Percentiles rank a stretch among this genome's conserved stretches.
These are phyloP conservation scores for Datnioides undecimradiatus DNA, from an alignment of 2,113 vertebrate species.

Conservation along the genomic window DNA sequence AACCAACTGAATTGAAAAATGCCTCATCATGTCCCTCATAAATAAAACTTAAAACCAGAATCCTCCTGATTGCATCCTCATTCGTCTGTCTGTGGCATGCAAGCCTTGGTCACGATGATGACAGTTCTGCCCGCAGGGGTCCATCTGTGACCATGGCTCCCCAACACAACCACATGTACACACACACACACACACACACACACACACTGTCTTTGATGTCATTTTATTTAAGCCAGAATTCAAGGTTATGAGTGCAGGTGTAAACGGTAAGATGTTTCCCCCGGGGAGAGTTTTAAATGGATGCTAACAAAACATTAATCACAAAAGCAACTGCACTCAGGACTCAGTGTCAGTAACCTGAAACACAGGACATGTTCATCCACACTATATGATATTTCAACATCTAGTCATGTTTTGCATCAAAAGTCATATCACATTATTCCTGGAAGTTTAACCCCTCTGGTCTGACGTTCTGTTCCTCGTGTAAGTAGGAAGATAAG, in stretches of 20 bases:
- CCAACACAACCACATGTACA: not conserved
- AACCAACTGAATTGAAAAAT: not conserved
- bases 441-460: not conserved
- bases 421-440: not conserved
- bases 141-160: slow-evolving; percentile 61
- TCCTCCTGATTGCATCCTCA: not conserved
- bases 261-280: slow-evolving; percentile 24
- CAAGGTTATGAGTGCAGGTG: slow-evolving; percentile 64
- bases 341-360: not conserved
- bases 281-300: slow-evolving; percentile 44
- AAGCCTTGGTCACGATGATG: slow-evolving; percentile 24
- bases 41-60: not conserved
- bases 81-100: not conserved
- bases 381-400: not conserved
- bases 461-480: not conserved
- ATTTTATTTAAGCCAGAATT: slow-evolving; percentile 51
- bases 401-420: not conserved
- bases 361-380: not conserved
- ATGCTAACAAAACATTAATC: slow-evolving; percentile 35
- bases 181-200: not conserved
- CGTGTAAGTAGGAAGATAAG: not conserved
- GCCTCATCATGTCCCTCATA: not conserved
- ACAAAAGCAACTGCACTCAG: slow-evolving; percentile 15
- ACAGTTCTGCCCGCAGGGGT: slow-evolving; percentile 38
- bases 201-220: slow-evolving; percentile 26